A percentile compares a stretch with the other conserved stretches of the same genome.
phyloP scores from a whole-genome alignment of 1,140 invertebrate genomes.

The Camponotus floridanus region DNA sequence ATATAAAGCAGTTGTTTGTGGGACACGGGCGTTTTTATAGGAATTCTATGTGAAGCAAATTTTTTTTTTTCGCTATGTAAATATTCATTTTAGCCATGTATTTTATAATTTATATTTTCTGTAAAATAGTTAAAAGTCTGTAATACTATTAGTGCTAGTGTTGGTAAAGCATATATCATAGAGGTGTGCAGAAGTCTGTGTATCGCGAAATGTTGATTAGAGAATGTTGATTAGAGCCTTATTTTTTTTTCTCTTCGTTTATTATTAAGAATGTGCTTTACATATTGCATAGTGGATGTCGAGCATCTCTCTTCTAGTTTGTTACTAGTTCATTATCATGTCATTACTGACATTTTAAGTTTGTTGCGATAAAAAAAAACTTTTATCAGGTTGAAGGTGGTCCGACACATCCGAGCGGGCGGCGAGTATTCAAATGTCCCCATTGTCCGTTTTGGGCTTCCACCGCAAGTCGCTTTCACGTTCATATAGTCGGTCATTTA shows the following conservation, averaged over 20 bases:
- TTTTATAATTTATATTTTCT: slow-evolving; percentile 24
- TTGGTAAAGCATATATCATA: slow-evolving; percentile 19
- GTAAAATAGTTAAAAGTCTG: slow-evolving; percentile 12
- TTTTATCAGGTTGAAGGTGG: slow-evolving; percentile 82
- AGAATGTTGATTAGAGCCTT: slow-evolving; percentile 17
- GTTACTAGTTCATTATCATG: slow-evolving; percentile 54
- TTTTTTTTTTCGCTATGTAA: background rate
- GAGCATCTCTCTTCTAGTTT: slow-evolving; percentile 52
- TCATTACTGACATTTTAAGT: slow-evolving; percentile 20
- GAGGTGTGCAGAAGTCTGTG: slow-evolving; percentile 3
- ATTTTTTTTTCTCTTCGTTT: slow-evolving; percentile 52
- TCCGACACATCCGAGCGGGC: slow-evolving; percentile 82
- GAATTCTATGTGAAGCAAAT: slow-evolving; percentile 13
- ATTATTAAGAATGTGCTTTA: slow-evolving; percentile 76
- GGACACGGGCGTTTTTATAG: background rate
- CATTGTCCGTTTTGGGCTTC: slow-evolving; percentile 96
- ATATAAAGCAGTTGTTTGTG: slow-evolving; percentile 18
- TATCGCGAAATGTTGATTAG: slow-evolving; percentile 35
- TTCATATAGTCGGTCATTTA: slow-evolving; percentile 96
- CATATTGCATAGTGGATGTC: slow-evolving; percentile 69
- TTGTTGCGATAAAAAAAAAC: slow-evolving; percentile 72
- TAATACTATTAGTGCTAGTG: slow-evolving; percentile 18
- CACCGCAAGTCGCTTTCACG: slow-evolving; percentile 96
- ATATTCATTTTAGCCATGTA: slow-evolving; percentile 36
- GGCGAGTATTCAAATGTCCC: slow-evolving; percentile 94